phyloP scores from a whole-genome alignment of 2,797 vertebrate genomes.

The Austrolebias charrua region DNA sequence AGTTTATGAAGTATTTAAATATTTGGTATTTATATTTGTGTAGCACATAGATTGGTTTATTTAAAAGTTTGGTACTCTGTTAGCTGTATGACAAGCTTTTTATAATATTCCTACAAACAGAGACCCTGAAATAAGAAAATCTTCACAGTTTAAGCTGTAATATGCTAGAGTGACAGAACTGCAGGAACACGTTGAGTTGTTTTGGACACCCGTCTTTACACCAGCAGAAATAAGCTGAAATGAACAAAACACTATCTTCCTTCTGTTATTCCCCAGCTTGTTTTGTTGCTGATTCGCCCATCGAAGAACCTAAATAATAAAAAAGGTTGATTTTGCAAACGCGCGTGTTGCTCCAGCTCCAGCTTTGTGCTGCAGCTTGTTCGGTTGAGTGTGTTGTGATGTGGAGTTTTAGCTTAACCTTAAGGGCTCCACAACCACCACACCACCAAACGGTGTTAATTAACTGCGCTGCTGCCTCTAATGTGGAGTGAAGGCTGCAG shows the following conservation, averaged over 20 bases:
- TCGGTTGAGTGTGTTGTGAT: conserved; percentile 49
- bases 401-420: conserved; percentile 46
- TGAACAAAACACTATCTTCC: no score
- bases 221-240: no score
- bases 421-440: conserved; percentile 41
- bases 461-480: conserved; percentile 59
- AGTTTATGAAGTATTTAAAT: conserved; percentile 4
- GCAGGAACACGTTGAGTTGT: conserved; percentile 23
- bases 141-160: conserved; percentile 20
- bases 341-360: conserved; percentile 39
- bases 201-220: conserved; percentile 15
- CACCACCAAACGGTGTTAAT: conserved; percentile 70
- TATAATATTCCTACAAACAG: neutral
- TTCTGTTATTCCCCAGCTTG: conserved; percentile 26
- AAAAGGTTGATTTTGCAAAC: conserved; percentile 43
- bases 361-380: conserved; percentile 26
- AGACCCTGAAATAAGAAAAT: neutral
- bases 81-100: neutral
- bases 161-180: conserved; percentile 17
- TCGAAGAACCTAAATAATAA: conserved; percentile 27
- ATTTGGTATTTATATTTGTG: conserved; percentile 5
- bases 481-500: conserved; percentile 72
- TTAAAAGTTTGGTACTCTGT: conserved; percentile 12
- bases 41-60: conserved; percentile 14
- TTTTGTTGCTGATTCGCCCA: conserved; percentile 22